Percentiles rank a stretch among this genome's conserved stretches.
Conservation (phyloP, 2,888 invertebrate species). For the Drosophila peninsularis region DNA sequence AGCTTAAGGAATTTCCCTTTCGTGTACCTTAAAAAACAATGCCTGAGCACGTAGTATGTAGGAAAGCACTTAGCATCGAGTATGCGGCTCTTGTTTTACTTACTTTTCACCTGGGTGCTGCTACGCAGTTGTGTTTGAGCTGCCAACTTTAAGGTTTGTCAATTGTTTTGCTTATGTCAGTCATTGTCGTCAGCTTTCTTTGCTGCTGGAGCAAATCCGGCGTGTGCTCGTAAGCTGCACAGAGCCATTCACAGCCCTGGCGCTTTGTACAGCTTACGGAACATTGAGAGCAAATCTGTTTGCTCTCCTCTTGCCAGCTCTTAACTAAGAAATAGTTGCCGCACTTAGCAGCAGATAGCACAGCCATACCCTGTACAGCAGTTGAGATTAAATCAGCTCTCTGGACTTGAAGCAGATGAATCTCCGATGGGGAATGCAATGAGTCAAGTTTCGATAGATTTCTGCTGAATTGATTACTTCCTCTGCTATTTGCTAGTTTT, state of each 20-base stretch:
- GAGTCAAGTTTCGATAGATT: not conserved
- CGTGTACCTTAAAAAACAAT: constrained; percentile 1
- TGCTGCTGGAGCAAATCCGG: constrained; percentile 39
- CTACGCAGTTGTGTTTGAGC: constrained; percentile 23
- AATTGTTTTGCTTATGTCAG: constrained; percentile 21
- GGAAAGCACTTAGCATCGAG: constrained; percentile 16
- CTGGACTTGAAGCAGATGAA: not conserved
- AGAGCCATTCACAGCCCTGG: constrained; percentile 38
- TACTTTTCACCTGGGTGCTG: constrained; percentile 26
- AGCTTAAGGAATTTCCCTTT: constrained; percentile 26
- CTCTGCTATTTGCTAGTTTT: not conserved
- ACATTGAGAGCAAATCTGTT: constrained; percentile 54
- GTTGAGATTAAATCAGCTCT: not conserved
- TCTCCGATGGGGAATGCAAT: not conserved
- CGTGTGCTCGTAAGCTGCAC: constrained; percentile 45
- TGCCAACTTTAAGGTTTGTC: constrained; percentile 17
- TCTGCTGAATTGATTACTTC: not conserved
- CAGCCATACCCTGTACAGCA: constrained; percentile 8
- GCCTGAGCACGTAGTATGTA: not conserved
- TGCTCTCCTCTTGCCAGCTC: constrained; percentile 12
- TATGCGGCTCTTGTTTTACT: constrained; percentile 7
- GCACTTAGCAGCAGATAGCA: constrained; percentile 2
- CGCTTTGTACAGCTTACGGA: constrained; percentile 65
- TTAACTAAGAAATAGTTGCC: constrained; percentile 14
- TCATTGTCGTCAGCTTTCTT: constrained; percentile 49